phyloP scores from a whole-genome alignment of 2,797 vertebrate genomes.

The Cyclopterus lumpus region DNA sequence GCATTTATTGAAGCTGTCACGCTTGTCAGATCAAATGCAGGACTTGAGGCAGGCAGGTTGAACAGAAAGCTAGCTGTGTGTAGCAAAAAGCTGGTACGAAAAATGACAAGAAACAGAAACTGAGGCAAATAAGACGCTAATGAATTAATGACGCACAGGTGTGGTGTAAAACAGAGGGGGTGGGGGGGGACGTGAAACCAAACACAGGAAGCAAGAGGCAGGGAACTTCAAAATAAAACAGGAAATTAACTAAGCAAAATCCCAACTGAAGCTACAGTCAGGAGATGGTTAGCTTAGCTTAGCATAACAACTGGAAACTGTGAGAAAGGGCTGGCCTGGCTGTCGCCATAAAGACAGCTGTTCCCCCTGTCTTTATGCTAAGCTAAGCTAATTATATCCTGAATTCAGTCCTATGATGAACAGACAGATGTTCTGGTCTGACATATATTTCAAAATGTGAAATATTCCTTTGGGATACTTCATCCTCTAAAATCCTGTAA shows the following conservation, averaged over 20 bases:
- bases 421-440: background rate
- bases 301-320: background rate
- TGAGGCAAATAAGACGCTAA: too few relatives aligned
- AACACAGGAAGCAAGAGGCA: too few relatives aligned
- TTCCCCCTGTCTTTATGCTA: background rate
- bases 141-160: too few relatives aligned
- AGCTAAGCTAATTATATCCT: background rate
- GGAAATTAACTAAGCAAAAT: background rate
- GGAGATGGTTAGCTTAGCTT: background rate
- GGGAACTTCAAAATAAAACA: too few relatives aligned
- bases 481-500: background rate
- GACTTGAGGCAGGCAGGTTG: too few relatives aligned
- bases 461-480: background rate
- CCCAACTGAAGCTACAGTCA: background rate
- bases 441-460: background rate
- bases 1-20: background rate
- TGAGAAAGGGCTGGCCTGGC: background rate
- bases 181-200: too few relatives aligned
- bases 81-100: too few relatives aligned
- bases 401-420: background rate
- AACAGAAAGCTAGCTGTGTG: too few relatives aligned
- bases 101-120: too few relatives aligned
- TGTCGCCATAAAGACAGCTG: background rate
- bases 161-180: too few relatives aligned
- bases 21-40: too few relatives aligned